These are phyloP conservation scores for Numenius phaeopus DNA, from an alignment of 2,797 vertebrate species.

Conservation along the genomic window DNA sequence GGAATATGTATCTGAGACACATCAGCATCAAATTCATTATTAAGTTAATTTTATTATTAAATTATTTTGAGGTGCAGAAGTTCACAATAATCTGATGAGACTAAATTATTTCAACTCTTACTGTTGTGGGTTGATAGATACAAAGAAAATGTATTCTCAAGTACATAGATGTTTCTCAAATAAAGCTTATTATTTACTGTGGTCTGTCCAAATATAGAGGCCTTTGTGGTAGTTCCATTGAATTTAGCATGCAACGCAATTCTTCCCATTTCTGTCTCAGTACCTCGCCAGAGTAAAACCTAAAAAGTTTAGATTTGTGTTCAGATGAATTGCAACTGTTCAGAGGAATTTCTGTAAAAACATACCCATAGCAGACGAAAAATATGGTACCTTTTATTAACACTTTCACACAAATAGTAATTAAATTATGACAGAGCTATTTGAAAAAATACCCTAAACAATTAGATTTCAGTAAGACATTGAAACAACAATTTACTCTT, in stretches of 20 bases:
- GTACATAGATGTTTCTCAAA: neutral
- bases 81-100: neutral
- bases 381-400: neutral
- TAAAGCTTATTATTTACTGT: neutral
- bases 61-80: neutral
- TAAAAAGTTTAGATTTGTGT: neutral
- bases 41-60: neutral
- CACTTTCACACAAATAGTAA: neutral
- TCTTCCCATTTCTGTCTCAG: neutral
- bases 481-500: neutral
- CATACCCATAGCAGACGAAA: neutral
- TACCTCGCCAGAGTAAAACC: neutral
- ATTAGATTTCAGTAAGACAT: neutral
- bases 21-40: neutral
- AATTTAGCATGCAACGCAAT: neutral
- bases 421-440: neutral
- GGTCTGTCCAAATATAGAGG: neutral
- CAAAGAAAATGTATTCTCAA: neutral
- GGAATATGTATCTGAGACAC: neutral
- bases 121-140: neutral
- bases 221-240: conserved; percentile 7
- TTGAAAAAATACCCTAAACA: neutral
- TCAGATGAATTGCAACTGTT: neutral
- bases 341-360: neutral
- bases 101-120: neutral